Evolutionary conservation across 2,797 vertebrate species (phyloP).

Genomic region (Ctenosaura bakeri): DNA sequence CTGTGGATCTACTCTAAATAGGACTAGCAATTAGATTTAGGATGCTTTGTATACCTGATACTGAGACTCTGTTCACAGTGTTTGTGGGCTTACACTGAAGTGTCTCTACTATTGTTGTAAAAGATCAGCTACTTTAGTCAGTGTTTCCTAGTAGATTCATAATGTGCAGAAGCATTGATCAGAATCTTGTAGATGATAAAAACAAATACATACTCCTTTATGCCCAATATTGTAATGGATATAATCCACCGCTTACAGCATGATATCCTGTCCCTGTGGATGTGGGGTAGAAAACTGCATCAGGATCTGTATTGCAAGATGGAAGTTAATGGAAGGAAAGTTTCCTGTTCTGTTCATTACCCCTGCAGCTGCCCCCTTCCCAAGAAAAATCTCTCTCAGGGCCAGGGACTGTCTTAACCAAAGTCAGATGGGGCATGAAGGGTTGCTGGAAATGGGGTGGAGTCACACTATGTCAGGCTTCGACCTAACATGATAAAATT

Average conservation of each 20-base stretch:
- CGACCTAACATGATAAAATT: neutral
- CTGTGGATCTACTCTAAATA: too few species aligned
- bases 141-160: neutral
- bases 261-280: neutral
- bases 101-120: too few species aligned
- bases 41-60: neutral
- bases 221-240: neutral
- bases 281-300: too few species aligned
- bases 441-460: neutral
- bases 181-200: neutral
- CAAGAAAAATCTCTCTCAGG: neutral
- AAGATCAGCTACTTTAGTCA: too few species aligned
- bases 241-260: neutral
- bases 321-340: neutral
- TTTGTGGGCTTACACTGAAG: neutral
- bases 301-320: neutral
- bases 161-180: neutral
- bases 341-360: neutral
- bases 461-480: neutral
- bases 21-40: neutral
- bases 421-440: neutral
- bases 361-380: too few species aligned
- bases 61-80: neutral
- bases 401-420: neutral
- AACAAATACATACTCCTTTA: neutral